phyloP scores from a whole-genome alignment of 2,113 vertebrate genomes.

The Vulpes ferrilata region DNA sequence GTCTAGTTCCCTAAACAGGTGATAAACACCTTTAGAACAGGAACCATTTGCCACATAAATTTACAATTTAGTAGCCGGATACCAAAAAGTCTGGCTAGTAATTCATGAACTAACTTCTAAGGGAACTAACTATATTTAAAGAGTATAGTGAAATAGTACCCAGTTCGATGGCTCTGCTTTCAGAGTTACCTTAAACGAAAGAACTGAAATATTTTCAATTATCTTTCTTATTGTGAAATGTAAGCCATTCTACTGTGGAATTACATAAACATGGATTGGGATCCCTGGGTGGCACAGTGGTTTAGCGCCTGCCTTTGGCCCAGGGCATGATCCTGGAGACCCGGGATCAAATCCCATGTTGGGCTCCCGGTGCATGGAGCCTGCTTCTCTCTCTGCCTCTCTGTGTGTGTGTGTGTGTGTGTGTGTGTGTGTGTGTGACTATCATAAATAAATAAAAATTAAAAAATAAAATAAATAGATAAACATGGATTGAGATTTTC shows the following conservation, averaged over 20 bases:
- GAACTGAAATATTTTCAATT: not conserved
- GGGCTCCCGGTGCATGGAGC: no score
- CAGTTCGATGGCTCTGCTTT: constrained; percentile 20
- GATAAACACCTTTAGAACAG: constrained; percentile 19
- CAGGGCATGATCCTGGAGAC: no score
- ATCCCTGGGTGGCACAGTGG: not conserved
- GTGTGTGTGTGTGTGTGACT: no score
- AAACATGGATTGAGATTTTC: not conserved
- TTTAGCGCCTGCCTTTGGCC: no score
- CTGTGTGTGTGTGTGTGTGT: no score
- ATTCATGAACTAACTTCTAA: constrained; percentile 36
- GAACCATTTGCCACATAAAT: not conserved
- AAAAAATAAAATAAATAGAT: not conserved
- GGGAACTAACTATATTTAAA: constrained; percentile 4
- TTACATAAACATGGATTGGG: not conserved
- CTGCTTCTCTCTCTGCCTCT: no score
- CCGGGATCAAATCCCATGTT: no score
- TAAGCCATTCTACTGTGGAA: constrained; percentile 30
- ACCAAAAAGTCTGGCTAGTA: not conserved
- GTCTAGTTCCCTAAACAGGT: not conserved
- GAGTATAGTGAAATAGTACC: not conserved
- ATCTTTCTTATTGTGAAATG: constrained; percentile 50
- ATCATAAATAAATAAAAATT: no score
- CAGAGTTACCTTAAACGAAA: constrained; percentile 31
- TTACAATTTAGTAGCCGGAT: not conserved